Evolutionary conservation across 1,140 invertebrate genomes (phyloP).

Genomic region (Drosophila subpulchrella): DNA sequence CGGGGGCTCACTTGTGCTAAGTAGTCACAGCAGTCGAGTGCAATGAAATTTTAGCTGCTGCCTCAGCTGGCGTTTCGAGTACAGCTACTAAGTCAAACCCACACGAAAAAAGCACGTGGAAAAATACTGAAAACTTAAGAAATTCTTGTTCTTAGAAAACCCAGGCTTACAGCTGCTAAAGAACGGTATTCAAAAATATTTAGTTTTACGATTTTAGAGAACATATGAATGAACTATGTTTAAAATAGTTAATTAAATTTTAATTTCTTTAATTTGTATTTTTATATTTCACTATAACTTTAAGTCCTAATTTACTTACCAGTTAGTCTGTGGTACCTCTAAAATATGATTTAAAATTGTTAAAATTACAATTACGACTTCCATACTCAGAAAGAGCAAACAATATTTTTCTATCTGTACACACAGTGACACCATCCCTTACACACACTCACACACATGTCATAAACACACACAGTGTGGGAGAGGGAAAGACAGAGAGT

Average conservation of each 20-base stretch:
- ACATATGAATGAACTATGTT: too few relatives aligned
- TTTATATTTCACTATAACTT: too few relatives aligned
- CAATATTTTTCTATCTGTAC: constrained; percentile 6
- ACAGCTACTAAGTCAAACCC: constrained; percentile 75
- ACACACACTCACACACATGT: constrained; percentile 41
- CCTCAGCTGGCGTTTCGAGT: constrained; percentile 41
- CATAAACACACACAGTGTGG: constrained; percentile 27
- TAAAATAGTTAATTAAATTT: too few relatives aligned
- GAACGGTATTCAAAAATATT: background rate
- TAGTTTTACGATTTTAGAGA: too few relatives aligned
- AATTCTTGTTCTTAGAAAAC: background rate
- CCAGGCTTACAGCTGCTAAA: too few relatives aligned
- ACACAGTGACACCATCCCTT: constrained; percentile 23
- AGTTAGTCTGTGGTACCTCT: too few relatives aligned
- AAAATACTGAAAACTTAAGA: background rate
- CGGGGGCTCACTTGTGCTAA: constrained; percentile 75
- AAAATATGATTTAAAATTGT: too few relatives aligned
- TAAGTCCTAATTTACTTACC: too few relatives aligned
- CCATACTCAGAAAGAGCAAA: too few relatives aligned
- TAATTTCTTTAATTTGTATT: too few relatives aligned
- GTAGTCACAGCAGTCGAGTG: constrained; percentile 77
- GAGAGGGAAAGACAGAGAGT: constrained; percentile 30
- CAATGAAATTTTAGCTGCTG: constrained; percentile 77
- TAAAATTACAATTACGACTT: too few relatives aligned
- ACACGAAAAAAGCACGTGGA: background rate